These are phyloP conservation scores for Panopea generosa DNA, from an alignment of 2,888 invertebrate genomes.

Conservation along the genomic window DNA sequence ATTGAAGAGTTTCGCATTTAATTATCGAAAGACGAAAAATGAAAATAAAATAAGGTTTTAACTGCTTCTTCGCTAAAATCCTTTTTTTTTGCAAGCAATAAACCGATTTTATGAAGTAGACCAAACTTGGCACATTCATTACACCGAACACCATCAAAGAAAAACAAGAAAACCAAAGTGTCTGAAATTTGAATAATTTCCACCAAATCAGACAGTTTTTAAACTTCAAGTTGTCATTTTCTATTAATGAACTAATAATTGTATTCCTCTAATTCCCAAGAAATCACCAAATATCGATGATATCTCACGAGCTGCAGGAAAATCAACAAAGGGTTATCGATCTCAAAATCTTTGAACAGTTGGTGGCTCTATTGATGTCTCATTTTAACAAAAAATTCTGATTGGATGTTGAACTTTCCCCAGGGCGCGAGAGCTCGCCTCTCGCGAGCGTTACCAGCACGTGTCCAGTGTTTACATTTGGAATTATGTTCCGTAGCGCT, in stretches of 20 bases:
- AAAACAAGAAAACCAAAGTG: too few species aligned
- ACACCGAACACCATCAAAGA: too few species aligned
- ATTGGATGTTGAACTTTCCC: conserved; percentile 42
- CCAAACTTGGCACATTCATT: too few species aligned
- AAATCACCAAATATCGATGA: conserved; percentile 58
- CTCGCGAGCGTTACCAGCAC: conserved; percentile 34
- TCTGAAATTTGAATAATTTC: too few species aligned
- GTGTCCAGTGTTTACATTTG: conserved; percentile 37
- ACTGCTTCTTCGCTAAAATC: too few species aligned
- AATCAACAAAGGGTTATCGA: conserved; percentile 61
- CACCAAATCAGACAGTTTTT: too few species aligned
- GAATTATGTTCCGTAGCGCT: not conserved
- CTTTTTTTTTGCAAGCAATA: too few species aligned
- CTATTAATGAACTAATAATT: conserved; percentile 61
- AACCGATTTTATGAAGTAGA: too few species aligned
- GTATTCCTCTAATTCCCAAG: conserved; percentile 52
- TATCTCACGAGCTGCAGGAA: conserved; percentile 40
- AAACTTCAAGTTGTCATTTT: conserved; percentile 29
- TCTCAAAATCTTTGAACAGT: conserved; percentile 55
- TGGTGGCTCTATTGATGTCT: conserved; percentile 48
- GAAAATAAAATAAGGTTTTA: too few species aligned
- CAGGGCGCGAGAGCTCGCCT: conserved; percentile 42
- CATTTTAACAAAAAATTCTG: conserved; percentile 14
- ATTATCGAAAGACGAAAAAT: too few species aligned
- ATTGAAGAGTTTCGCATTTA: too few species aligned